A percentile compares a stretch with the other conserved stretches of the same genome.
These are phyloP conservation scores for Lucinisca nassula DNA, from an alignment of 2,888 invertebrate genomes.

Conservation along the genomic window DNA sequence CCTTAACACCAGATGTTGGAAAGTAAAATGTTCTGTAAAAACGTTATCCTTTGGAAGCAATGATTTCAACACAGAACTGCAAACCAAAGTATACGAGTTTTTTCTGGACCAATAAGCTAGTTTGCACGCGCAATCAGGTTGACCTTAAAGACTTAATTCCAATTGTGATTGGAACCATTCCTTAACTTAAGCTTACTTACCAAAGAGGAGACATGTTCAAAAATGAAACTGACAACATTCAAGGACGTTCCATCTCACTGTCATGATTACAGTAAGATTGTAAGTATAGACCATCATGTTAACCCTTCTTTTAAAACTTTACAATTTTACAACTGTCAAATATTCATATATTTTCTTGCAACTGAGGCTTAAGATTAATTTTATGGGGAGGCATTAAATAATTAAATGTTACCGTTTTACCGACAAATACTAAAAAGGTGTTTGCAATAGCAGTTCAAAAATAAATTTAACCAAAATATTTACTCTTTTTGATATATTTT, in stretches of 20 bases:
- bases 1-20: too few species aligned
- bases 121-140: background rate
- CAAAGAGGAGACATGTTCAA: background rate
- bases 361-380: too few species aligned
- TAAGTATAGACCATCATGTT: background rate
- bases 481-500: background rate
- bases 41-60: background rate
- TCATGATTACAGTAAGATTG: background rate
- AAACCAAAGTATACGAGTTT: too few species aligned
- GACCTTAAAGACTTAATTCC: background rate
- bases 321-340: too few species aligned
- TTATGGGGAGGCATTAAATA: too few species aligned
- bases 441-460: too few species aligned
- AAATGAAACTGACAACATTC: background rate
- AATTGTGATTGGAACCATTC: background rate
- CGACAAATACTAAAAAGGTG: too few species aligned
- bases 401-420: too few species aligned
- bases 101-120: background rate
- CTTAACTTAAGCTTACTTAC: conserved; percentile 3
- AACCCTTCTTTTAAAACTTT: too few species aligned
- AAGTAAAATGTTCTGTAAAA: background rate
- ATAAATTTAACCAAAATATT: background rate
- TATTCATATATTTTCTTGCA: too few species aligned
- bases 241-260: background rate
- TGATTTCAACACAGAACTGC: too few species aligned